Conservation (phyloP, 2,113 vertebrate genomes). For the zebrafish (Danio rerio) region GRCz12tu NC_133189.1:54421501-54422000, state of each 20-base stretch:
- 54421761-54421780: conserved; percentile 54
- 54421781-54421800: conserved; percentile 64
- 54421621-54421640: too few species aligned
- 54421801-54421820: conserved; percentile 53
- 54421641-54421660: too few species aligned
- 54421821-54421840: not conserved
- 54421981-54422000: too few species aligned
- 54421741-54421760: conserved; percentile 72
- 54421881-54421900: conserved; percentile 70
- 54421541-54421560: too few species aligned
- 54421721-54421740: conserved; percentile 77
- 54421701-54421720: conserved; percentile 74
- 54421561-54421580: too few species aligned
- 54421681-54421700: conserved; percentile 67
- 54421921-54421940: conserved; percentile 49
- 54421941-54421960: not conserved
- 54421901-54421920: conserved; percentile 63
- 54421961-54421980: too few species aligned
- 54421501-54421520: too few species aligned
- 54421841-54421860: conserved; percentile 57
- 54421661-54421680: not conserved
- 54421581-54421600: too few species aligned
- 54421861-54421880: conserved; percentile 73
- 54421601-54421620: too few species aligned
- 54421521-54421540: too few species aligned